Evolutionary conservation across 2,888 invertebrate species (phyloP).

Genomic region (Aspidiotus destructor): DNA sequence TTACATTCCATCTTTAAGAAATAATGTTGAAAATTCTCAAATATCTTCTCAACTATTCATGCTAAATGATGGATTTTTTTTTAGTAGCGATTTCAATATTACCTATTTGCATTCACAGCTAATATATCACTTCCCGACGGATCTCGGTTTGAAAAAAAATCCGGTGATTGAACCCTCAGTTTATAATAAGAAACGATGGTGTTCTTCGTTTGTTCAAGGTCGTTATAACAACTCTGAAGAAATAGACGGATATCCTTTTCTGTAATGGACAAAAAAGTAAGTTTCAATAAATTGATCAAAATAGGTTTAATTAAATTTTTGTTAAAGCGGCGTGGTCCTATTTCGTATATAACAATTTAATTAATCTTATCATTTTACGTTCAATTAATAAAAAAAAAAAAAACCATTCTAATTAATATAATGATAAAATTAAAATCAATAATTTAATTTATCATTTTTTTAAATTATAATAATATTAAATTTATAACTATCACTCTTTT

Average conservation of each 20-base stretch:
- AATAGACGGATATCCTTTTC: slow-evolving; percentile 19
- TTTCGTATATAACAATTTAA: background rate
- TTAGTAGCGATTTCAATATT: no score
- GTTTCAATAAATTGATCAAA: background rate
- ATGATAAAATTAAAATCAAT: no score
- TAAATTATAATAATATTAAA: no score
- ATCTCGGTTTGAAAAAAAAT: slow-evolving; percentile 25
- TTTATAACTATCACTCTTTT: no score
- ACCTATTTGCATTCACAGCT: background rate
- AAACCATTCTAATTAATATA: no score
- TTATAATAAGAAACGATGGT: slow-evolving; percentile 21
- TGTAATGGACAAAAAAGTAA: slow-evolving; percentile 1
- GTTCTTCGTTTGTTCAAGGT: slow-evolving; percentile 13
- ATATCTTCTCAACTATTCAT: background rate
- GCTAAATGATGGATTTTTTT: no score
- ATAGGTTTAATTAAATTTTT: background rate
- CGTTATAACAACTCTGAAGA: slow-evolving; percentile 23
- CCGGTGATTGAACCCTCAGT: slow-evolving; percentile 23
- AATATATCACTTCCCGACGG: slow-evolving; percentile 6
- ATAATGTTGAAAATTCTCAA: background rate
- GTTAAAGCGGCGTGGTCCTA: background rate
- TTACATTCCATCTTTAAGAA: no score
- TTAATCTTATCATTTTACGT: no score
- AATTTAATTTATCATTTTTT: no score
- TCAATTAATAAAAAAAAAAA: no score